Base-by-base conservation (phyloP, 23 tunicate species). In the Styela clava region DNA sequence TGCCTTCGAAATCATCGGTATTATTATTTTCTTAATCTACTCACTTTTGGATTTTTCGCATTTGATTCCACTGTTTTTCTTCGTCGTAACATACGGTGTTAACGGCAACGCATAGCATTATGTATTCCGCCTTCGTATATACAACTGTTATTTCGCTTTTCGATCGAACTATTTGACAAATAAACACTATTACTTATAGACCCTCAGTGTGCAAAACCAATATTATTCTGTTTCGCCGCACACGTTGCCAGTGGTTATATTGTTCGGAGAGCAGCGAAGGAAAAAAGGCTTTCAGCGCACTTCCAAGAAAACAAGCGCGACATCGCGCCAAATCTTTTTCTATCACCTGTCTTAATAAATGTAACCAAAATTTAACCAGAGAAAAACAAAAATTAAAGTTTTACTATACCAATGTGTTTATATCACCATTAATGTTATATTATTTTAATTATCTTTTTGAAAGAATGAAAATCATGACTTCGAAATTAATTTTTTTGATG, bases 11-110 rank as follows among this genome's bases (percentile, higher is more conserved):
- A n/a, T n/a, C n/a, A n/a, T n/a, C n/a, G n/a, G n/a, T n/a, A n/a
- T n/a, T n/a, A n/a, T n/a, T n/a, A n/a, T n/a, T n/a, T n/a, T n/a
- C n/a, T n/a, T n/a, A n/a, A n/a, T n/a, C n/a, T 5, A 76, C 81
- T 76, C 65, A 76, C 81, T 21, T 25, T 56, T 76, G 64, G 7
- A 37, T 9, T 44, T 33, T 28, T 29, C 71, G 30, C 33, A 76
- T 76, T 76, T 76, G 81, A 44, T 76, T 76, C 81, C 81, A 76
- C 65, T 52, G 65, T 76, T 76, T 76, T 25, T 76, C 81, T 52
- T 76, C 81, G 35, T 76, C 81, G 65, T 44, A 76, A 31, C 64
- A 24, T 25, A 76, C 19, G 20, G 64, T 44, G 81, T 76, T 44
- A 27, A 76, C 65, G 21, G 81, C 81, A 1, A 76, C 32, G 67